Evolutionary conservation across 2,797 vertebrate genomes (phyloP), one percentile per base, ranked within the genome.

Genomic region (Neoniphon sammara): DNA sequence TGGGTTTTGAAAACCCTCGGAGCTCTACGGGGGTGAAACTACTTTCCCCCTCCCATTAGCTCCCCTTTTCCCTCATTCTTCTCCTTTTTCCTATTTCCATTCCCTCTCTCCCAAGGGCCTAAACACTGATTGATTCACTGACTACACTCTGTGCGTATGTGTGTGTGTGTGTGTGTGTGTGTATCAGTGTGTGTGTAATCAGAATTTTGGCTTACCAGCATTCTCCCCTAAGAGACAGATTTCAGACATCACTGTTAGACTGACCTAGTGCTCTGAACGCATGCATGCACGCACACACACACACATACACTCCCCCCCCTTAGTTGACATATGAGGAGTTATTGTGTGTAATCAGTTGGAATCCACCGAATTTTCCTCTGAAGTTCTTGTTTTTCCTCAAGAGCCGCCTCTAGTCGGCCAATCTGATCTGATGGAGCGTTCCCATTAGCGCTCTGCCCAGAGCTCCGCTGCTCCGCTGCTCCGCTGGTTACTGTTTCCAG

Each of bases 41-140:
- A 70, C 73, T 77, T 70, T 85, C n/a, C 74, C 72, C 74, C 73
- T 84, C 76, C 73, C 57, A 47, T 77, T 84, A 82, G 66, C 75
- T 77, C 31, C 55, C 73, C 34, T 75, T 61, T 67, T 81, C 75
- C 46, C 71, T 73, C 44, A 4, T 78, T 70, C 34, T 58, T 73
- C 75, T 82, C n/a, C 58, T 30, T 69, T 64, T 66, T 64, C 81
- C 58, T 66, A 31, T 88, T 91, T 87, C 89, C 86, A 78, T 83
- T 79, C 82, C 52, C 52, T 61, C 61, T 66, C 72, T 78, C 84
- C 82, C 85, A 34, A 57, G 82, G 84, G 89, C 67, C 75, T 60
- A 77, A 84, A 85, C 76, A 76, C 78, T 80, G 91, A 91, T 88
- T 88, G 86, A 92, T 92, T 89, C 86, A 85, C 76, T 50, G 85